Evolutionary conservation across 2,113 vertebrate species (phyloP).

Genomic region (Dinomys branickii): DNA sequence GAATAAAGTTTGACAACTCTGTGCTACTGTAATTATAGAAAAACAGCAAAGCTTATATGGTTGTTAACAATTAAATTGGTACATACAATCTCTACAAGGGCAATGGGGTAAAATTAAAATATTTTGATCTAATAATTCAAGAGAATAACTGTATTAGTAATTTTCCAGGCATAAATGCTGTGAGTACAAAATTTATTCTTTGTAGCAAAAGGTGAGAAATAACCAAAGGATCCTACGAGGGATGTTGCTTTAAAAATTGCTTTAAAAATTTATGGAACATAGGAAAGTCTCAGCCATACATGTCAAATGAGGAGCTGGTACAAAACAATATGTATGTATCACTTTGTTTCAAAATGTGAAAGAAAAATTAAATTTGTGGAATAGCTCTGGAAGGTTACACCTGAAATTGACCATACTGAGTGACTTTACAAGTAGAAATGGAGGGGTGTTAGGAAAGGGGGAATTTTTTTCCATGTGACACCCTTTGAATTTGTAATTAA

Average conservation of each 20-base stretch:
- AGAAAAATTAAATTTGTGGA: background rate
- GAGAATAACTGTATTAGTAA: background rate
- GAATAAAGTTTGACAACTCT: background rate
- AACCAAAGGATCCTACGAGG: background rate
- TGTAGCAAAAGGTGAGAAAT: background rate
- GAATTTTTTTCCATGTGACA: background rate
- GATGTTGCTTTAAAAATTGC: background rate
- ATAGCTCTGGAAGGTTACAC: background rate
- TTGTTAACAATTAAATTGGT: background rate
- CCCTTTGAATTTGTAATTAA: background rate
- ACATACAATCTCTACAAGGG: background rate
- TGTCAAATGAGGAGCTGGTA: background rate
- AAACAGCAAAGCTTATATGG: background rate
- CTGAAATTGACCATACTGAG: background rate
- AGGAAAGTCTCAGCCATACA: background rate
- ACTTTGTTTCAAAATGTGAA: background rate
- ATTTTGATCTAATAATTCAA: background rate
- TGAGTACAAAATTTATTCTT: background rate
- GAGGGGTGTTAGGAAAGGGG: background rate
- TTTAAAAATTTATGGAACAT: background rate
- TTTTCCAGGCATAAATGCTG: background rate
- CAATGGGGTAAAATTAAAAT: background rate
- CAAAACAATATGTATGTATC: background rate
- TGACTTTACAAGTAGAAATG: background rate
- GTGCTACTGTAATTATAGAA: background rate